phyloP scores from a whole-genome alignment of 2,888 invertebrate species.

The Drosophila kokeensis region DNA sequence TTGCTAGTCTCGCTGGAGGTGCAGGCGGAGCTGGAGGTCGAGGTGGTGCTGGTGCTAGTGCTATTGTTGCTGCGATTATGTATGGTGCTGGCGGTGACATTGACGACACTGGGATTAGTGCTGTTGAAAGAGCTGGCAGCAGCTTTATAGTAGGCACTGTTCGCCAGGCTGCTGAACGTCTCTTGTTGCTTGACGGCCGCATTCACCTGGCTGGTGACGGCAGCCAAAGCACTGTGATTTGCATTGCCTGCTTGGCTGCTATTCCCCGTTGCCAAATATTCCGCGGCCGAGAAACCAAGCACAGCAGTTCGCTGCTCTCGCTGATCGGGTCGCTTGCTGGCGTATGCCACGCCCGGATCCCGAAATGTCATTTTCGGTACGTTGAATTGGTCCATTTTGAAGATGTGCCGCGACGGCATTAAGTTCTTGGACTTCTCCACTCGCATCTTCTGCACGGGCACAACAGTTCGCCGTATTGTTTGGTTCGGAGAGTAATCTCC shows the following conservation, averaged over 20 bases:
- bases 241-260: constrained; percentile 22
- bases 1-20: not conserved
- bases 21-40: not conserved
- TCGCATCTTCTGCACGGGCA: constrained; percentile 71
- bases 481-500: not conserved
- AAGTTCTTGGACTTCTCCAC: constrained; percentile 62
- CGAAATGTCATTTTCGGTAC: constrained; percentile 54
- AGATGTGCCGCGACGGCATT: constrained; percentile 41
- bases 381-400: constrained; percentile 55
- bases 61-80: constrained; percentile 7
- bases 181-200: constrained; percentile 48
- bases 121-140: constrained; percentile 35
- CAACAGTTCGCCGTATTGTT: constrained; percentile 45
- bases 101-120: constrained; percentile 34
- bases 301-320: constrained; percentile 7
- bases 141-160: constrained; percentile 56
- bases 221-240: constrained; percentile 55
- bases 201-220: constrained; percentile 53
- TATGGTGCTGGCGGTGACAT: constrained; percentile 5
- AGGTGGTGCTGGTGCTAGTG: not conserved
- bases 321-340: constrained; percentile 1
- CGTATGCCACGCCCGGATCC: not conserved
- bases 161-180: constrained; percentile 27
- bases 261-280: constrained; percentile 1
- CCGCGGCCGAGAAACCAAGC: constrained; percentile 42